Evolutionary conservation across 2,113 vertebrate genomes (phyloP).

Genomic region (Paracanthobrama guichenoti): DNA sequence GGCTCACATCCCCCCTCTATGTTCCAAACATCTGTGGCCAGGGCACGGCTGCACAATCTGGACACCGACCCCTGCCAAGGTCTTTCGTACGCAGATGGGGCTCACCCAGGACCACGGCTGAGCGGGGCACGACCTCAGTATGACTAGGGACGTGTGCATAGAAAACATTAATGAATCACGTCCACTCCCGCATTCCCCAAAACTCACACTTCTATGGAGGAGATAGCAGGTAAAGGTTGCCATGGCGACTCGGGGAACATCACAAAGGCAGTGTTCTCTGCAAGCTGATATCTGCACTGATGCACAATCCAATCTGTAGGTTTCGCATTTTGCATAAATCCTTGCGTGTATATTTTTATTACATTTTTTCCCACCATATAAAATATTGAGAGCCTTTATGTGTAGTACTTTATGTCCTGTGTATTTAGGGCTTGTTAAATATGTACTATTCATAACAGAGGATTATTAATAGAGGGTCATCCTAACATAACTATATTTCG

Average conservation of each 20-base stretch:
- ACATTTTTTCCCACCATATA: conserved; percentile 24
- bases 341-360: conserved; percentile 27
- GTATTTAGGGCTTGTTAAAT: conserved; percentile 23
- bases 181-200: conserved; percentile 19
- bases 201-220: conserved; percentile 10
- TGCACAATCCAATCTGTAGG: conserved; percentile 39
- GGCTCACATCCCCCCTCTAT: conserved; percentile 36
- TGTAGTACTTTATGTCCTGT: conserved; percentile 32
- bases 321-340: conserved; percentile 18
- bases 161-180: not conserved
- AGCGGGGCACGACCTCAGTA: conserved; percentile 6
- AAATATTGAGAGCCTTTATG: conserved; percentile 26
- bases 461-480: conserved; percentile 36
- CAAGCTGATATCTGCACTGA: conserved; percentile 3
- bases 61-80: conserved; percentile 58
- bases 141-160: not conserved
- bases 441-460: conserved; percentile 27
- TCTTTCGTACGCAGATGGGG: conserved; percentile 52
- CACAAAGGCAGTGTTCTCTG: conserved; percentile 34
- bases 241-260: conserved; percentile 45
- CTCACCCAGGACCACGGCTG: conserved; percentile 42
- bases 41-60: conserved; percentile 50
- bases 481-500: not conserved
- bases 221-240: conserved; percentile 55
- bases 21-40: conserved; percentile 64